Evolutionary conservation across 2,888 invertebrate genomes (phyloP).

Genomic region (Micoletzkya japonica): DNA sequence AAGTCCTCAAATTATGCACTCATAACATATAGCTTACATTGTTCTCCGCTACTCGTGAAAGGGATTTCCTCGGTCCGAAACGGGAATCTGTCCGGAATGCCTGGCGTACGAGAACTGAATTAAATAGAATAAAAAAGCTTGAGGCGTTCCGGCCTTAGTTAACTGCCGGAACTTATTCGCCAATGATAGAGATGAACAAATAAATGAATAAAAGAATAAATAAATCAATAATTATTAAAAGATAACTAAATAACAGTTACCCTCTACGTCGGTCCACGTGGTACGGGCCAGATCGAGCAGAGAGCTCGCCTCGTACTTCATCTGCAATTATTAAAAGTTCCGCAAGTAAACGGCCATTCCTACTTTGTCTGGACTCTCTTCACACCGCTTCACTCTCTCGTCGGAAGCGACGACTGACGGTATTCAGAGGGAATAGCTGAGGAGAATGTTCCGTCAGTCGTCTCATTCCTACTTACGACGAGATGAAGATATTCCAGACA

Average conservation of each 20-base stretch:
- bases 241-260: no score
- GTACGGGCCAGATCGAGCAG: neutral
- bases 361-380: neutral
- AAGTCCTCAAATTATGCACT: neutral
- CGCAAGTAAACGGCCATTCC: neutral
- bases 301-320: slow-evolving; percentile 10
- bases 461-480: no score
- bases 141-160: no score
- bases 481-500: no score
- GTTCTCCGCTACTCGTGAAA: neutral
- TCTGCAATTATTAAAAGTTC: no score
- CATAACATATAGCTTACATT: neutral
- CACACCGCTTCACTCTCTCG: neutral
- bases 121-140: no score
- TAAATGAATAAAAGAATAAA: no score
- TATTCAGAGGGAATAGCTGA: neutral
- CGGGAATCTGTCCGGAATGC: neutral
- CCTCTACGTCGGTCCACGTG: slow-evolving; percentile 3
- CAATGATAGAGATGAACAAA: no score
- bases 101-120: no score
- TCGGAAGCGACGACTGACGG: neutral
- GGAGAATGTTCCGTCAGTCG: no score
- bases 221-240: no score
- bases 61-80: slow-evolving; percentile 10
- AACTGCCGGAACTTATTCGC: no score